Percentiles rank a stretch among this genome's conserved stretches.
Evolutionary conservation across 2,888 invertebrate genomes (phyloP).

Genomic region (Caenorhabditis sulstoni): DNA sequence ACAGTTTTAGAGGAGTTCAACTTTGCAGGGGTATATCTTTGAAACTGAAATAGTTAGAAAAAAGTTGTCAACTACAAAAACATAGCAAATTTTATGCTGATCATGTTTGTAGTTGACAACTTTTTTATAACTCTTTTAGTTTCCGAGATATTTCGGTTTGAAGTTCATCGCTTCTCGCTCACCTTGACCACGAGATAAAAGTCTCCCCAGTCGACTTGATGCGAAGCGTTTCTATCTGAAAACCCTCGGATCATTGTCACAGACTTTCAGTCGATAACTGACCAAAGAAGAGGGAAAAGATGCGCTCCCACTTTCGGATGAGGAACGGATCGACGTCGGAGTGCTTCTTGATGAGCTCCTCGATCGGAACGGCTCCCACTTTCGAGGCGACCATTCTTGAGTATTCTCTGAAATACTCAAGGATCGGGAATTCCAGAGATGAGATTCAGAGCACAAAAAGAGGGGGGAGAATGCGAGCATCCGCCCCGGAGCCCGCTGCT

Average conservation of each 20-base stretch:
- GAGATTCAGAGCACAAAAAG: not conserved
- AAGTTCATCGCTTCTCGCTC: slow-evolving; percentile 27
- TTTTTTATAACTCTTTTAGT: too few species aligned
- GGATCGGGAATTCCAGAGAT: not conserved
- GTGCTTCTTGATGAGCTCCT: slow-evolving; percentile 71
- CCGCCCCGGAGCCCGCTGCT: not conserved
- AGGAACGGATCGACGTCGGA: slow-evolving; percentile 76
- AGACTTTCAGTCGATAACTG: not conserved
- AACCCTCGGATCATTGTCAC: not conserved
- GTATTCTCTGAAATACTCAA: not conserved
- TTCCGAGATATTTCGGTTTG: too few species aligned
- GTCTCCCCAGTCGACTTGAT: slow-evolving; percentile 78
- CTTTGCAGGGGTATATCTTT: too few species aligned
- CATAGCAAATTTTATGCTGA: too few species aligned
- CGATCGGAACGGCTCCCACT: slow-evolving; percentile 48
- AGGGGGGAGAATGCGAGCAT: not conserved
- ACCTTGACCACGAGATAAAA: slow-evolving; percentile 80
- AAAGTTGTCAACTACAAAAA: too few species aligned
- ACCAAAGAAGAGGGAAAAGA: slow-evolving; percentile 80
- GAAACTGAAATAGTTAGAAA: too few species aligned
- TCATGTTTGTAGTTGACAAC: too few species aligned
- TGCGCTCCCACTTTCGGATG: slow-evolving; percentile 78
- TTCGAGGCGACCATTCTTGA: slow-evolving; percentile 44
- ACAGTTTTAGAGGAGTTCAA: too few species aligned
- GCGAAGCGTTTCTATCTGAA: slow-evolving; percentile 76